A percentile compares a stretch with the other conserved stretches of the same genome.
phyloP scores from a whole-genome alignment of 2,888 invertebrate species.

The Anoplius nigerrimus region DNA sequence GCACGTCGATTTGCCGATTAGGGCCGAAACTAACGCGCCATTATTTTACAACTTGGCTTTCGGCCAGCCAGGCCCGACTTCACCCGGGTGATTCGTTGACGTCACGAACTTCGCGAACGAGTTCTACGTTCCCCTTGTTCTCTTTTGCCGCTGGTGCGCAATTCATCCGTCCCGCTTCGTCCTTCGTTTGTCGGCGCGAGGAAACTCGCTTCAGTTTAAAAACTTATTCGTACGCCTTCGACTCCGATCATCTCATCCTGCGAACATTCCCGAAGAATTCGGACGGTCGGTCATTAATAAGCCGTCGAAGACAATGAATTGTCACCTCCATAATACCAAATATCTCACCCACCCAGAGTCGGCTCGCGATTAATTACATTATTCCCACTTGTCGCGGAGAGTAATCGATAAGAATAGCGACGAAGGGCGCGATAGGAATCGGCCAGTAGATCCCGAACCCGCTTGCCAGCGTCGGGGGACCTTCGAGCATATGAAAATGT shows the following conservation, averaged over 20 bases:
- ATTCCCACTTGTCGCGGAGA: slow-evolving; percentile 1
- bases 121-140: slow-evolving; percentile 12
- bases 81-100: slow-evolving; percentile 42
- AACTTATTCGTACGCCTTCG: no score
- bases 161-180: background rate
- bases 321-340: no score
- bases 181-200: background rate
- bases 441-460: slow-evolving; percentile 32
- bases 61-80: slow-evolving; percentile 42
- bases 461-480: background rate
- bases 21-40: slow-evolving; percentile 47
- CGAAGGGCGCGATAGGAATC: slow-evolving; percentile 30
- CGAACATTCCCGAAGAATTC: no score
- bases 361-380: background rate
- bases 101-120: slow-evolving; percentile 36
- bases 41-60: slow-evolving; percentile 53
- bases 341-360: no score
- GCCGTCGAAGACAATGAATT: no score
- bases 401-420: slow-evolving; percentile 33
- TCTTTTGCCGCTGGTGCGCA: background rate
- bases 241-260: no score
- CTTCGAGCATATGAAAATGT: slow-evolving; percentile 25
- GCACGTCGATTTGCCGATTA: slow-evolving; percentile 44
- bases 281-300: no score
- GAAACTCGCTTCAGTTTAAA: no score